Evolutionary conservation across 2,113 vertebrate species (phyloP), one percentile per base, ranked within the genome.

Genomic region (Antechinus stuartii): DNA sequence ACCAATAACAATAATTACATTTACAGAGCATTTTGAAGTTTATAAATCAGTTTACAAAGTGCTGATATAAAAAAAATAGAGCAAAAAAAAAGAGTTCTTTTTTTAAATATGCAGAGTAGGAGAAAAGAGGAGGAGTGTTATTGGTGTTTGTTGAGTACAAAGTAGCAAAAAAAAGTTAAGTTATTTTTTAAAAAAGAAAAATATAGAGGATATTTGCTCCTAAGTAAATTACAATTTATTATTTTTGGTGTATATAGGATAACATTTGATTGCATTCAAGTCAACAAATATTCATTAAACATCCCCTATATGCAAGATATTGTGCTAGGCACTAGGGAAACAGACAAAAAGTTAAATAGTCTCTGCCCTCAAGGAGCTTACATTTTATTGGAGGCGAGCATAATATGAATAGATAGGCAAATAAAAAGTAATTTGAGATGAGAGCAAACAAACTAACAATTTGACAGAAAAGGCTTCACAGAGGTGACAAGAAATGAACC

Each of bases 391-490:
- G 68, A 84, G 19, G 68, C 42, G 19, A 6, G 6, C 22, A 84
- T 76, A 76, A 76, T 22, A 11, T 42, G n/a, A 23, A 84, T 42
- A 42, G 6, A 84, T 84, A 84, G 68, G n/a, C 42, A 42, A 84
- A 84, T 84, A 42, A 84, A 84, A 84, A 84, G n/a, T 84, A 84
- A 84, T 84, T 84, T 84, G 94, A 97, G 94, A 98, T 90, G 95
- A 98, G 92, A 84, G 95, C 91, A 96, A 92, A 68, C 68, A 96
- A 49, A 49, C 96, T 97, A 89, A 94, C 4, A 97, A 91, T 8
- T 53, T 22, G 84, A 95, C 0, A 3, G 94, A 95, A 98, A 96
- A 91, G 92, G 90, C 93, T 84, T 84, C 68, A 84, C n/a, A 84
- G n/a, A 42, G 68, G n/a, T 84, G 68, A 84, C 68, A 84, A 42